A percentile compares a stretch with the other conserved stretches of the same genome.
phyloP scores from a whole-genome alignment of 2,888 invertebrate species.

The Hedychridium roseum region DNA sequence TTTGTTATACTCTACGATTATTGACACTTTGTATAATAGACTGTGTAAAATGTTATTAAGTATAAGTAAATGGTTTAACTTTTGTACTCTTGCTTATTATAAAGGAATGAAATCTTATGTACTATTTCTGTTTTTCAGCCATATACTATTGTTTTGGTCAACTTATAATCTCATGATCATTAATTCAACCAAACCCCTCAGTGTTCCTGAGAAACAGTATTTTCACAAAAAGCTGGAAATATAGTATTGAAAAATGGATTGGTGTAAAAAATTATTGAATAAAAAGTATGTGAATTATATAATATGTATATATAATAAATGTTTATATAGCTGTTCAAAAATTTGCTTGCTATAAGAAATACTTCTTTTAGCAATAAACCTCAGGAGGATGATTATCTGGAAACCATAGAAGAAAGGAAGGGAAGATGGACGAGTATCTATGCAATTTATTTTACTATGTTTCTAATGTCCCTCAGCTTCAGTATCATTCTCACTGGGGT shows the following conservation, averaged over 20 bases:
- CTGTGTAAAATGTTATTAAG: too few relatives aligned
- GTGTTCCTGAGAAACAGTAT: neutral
- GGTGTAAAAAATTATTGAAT: slow-evolving; percentile 18
- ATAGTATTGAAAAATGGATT: too few relatives aligned
- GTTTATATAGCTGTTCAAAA: neutral
- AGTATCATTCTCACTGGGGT: slow-evolving; percentile 88
- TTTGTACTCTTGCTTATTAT: too few relatives aligned
- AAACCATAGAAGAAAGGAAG: slow-evolving; percentile 72
- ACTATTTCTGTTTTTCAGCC: too few relatives aligned
- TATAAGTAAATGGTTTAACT: too few relatives aligned
- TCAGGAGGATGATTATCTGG: slow-evolving; percentile 66
- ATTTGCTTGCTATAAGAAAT: neutral
- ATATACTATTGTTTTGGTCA: too few relatives aligned
- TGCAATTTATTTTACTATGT: slow-evolving; percentile 88
- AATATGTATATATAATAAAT: neutral
- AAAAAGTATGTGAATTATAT: slow-evolving; percentile 24
- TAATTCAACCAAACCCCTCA: too few relatives aligned
- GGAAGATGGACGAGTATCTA: slow-evolving; percentile 82
- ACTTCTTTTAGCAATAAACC: slow-evolving; percentile 12
- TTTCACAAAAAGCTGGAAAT: slow-evolving; percentile 6
- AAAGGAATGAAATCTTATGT: too few relatives aligned
- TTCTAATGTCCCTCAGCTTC: slow-evolving; percentile 87
- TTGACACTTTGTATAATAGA: too few relatives aligned
- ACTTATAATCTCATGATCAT: too few relatives aligned
- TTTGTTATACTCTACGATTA: too few relatives aligned